Evolutionary conservation across 2,888 invertebrate genomes (phyloP), one percentile per base, ranked within the genome.

Genomic region (Oscheius onirici): DNA sequence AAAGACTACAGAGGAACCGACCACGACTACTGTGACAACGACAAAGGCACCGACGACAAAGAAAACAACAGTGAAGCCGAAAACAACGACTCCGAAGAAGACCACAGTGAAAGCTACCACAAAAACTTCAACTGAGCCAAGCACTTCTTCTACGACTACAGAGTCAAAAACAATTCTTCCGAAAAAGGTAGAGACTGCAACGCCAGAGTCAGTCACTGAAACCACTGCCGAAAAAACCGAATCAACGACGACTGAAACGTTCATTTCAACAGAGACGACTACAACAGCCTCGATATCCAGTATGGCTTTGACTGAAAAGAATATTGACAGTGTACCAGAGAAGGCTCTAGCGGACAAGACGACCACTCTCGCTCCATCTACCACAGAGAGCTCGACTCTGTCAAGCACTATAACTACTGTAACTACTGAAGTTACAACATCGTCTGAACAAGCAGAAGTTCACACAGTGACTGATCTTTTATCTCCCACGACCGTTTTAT

Each of bases 1-100:
- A 5, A 28, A n/a, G n/a, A 41, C 58, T 2, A 58, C 58, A 58
- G 20, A 17, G n/a, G 54, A 55, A 11, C 54, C 54, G 28, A n/a
- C 8, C 20, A 55, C 54, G n/a, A 55, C 54, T 20, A 55, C 54
- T 22, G 54, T 24, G 11, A 11, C 26, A 22, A 41, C 43, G 2
- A 60, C 40, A 24, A 17, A 28, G n/a, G 15, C 58, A 40, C 34
- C 44, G 22, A 20, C 61, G 3, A 61, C 61, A 15, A 46, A 22
- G 6, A 26, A 46, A 44, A 15, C 43, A 17, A 40, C 58, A 20
- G 22, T 6, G 6, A 41, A 17, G 24, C n/a, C 40, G 41, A 41
- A 8, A 20, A 11, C n/a, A 40, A 41, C 41, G 20, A 26, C 22
- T 13, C 40, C 61, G 5, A 24, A 61, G 26, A 26, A 43, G 61